A percentile compares a stretch with the other conserved stretches of the same genome.
These are phyloP conservation scores for Cheilosia pagana DNA, from an alignment of 2,888 invertebrate genomes.

Conservation along the genomic window DNA sequence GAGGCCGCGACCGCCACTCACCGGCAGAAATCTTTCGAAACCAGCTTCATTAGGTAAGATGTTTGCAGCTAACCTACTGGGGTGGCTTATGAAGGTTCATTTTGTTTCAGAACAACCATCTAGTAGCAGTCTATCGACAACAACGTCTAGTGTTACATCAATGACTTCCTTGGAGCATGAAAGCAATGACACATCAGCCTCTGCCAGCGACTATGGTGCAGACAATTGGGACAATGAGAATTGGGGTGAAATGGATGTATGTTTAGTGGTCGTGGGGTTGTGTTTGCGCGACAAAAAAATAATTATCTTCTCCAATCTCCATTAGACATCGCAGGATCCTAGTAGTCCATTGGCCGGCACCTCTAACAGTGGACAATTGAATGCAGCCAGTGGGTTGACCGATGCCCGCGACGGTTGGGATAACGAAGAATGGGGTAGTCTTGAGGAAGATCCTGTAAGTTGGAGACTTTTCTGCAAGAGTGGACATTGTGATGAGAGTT, in stretches of 20 bases:
- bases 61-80: neutral
- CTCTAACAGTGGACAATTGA: constrained; percentile 84
- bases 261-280: constrained; percentile 77
- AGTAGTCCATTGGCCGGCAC: constrained; percentile 82
- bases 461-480: neutral
- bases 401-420: constrained; percentile 91
- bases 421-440: constrained; percentile 93
- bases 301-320: constrained; percentile 20
- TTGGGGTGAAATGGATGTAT: constrained; percentile 96
- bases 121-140: constrained; percentile 94
- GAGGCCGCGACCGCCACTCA: constrained; percentile 87
- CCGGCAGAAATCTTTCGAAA: constrained; percentile 90
- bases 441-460: constrained; percentile 91
- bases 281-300: neutral
- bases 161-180: constrained; percentile 94
- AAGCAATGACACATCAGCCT: constrained; percentile 89
- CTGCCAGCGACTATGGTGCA: constrained; percentile 93
- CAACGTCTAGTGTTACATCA: constrained; percentile 94
- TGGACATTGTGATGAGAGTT: neutral
- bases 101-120: constrained; percentile 89
- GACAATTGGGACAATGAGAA: constrained; percentile 94
- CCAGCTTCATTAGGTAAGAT: constrained; percentile 90
- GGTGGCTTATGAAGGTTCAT: neutral
- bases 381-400: constrained; percentile 84
- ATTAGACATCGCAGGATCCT: constrained; percentile 84